Conservation (phyloP, 2,797 vertebrate genomes). For the Rhinogobio ventralis region DNA sequence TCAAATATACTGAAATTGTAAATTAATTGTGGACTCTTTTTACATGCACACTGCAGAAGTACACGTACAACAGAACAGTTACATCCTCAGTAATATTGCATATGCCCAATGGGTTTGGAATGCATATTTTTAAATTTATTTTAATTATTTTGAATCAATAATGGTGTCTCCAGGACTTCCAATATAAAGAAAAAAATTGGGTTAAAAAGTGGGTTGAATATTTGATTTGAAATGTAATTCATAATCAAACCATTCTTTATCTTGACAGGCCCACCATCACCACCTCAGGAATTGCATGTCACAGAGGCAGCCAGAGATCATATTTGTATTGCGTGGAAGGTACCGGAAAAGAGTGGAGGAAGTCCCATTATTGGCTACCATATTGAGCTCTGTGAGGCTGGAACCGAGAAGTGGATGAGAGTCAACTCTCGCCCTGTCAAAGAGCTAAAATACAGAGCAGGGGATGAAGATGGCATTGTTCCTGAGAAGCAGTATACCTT, state of each 20-base stretch:
- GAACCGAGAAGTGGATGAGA: slow-evolving; percentile 98
- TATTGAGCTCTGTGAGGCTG: slow-evolving; percentile 93
- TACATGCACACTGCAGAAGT: not conserved
- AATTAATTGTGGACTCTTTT: no score
- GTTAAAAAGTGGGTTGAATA: not conserved
- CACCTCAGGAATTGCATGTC: slow-evolving; percentile 91
- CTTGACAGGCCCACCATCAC: slow-evolving; percentile 87
- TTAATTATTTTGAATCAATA: not conserved
- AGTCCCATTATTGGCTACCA: slow-evolving; percentile 92
- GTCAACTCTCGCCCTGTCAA: slow-evolving; percentile 97
- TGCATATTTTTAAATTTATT: not conserved
- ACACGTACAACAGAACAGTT: not conserved
- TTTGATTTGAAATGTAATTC: not conserved
- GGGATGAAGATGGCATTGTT: slow-evolving; percentile 89
- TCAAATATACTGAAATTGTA: not conserved
- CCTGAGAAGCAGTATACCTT: slow-evolving; percentile 95
- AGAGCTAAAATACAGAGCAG: slow-evolving; percentile 88
- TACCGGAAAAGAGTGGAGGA: slow-evolving; percentile 91
- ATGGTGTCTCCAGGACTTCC: not conserved
- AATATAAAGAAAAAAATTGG: not conserved
- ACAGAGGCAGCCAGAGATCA: slow-evolving; percentile 90
- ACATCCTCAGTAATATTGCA: not conserved
- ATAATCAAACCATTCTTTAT: slow-evolving; percentile 26
- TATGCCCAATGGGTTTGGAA: not conserved
- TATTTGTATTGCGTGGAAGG: slow-evolving; percentile 93